Evolutionary conservation across 64 coral and sea anemone species (phyloP).

Genomic region (Montipora efflorescens): DNA sequence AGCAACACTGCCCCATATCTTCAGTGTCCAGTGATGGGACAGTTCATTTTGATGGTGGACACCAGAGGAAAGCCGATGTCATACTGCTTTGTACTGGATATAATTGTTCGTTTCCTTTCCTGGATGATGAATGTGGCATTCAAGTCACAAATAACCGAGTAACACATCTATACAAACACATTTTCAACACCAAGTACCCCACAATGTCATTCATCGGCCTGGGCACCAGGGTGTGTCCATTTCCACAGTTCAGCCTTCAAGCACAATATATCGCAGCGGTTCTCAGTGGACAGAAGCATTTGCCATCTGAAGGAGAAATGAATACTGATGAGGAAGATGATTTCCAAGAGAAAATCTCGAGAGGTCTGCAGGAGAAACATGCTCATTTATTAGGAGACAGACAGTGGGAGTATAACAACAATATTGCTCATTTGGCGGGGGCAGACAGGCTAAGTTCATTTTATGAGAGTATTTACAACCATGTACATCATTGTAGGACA

Average conservation of each 20-base stretch:
- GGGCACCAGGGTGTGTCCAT: constrained; percentile 1
- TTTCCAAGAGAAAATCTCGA: constrained; percentile 28
- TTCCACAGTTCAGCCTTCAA: constrained; percentile 65
- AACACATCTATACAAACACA: constrained; percentile 63
- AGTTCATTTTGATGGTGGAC: constrained; percentile 60
- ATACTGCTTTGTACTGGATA: constrained; percentile 76
- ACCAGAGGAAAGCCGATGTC: constrained; percentile 28
- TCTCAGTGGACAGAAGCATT: constrained; percentile 21
- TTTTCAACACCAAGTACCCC: constrained; percentile 73
- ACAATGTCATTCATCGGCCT: constrained; percentile 70
- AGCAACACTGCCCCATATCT: constrained; percentile 34
- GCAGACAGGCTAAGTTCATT: constrained; percentile 11
- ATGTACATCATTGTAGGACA: background rate
- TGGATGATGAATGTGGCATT: constrained; percentile 51
- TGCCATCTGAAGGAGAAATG: constrained; percentile 67
- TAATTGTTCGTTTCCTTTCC: constrained; percentile 65
- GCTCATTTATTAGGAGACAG: constrained; percentile 31
- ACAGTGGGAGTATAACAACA: constrained; percentile 46
- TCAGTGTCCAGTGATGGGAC: constrained; percentile 44
- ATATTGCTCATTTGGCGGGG: constrained; percentile 27
- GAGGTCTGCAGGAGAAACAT: constrained; percentile 1
- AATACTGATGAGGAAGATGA: constrained; percentile 46
- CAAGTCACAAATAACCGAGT: constrained; percentile 54
- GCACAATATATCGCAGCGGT: constrained; percentile 26
- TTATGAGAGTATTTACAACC: constrained; percentile 26